Percentiles rank a stretch among this genome's conserved stretches.
phyloP scores from a whole-genome alignment of 2,888 invertebrate species.

The Xestia c-nigrum region DNA sequence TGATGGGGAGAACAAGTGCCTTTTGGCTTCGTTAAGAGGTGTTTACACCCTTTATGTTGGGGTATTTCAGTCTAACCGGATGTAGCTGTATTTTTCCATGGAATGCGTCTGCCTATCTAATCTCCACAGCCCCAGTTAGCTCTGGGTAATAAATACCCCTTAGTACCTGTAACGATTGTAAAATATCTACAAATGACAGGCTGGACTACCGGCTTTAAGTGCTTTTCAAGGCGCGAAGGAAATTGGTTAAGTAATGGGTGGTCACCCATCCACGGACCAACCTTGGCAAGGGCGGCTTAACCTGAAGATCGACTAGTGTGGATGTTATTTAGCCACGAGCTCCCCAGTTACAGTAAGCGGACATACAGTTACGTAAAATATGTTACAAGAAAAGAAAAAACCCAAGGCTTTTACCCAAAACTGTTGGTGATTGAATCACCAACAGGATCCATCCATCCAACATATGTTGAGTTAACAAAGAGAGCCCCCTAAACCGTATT shows the following conservation, averaged over 20 bases:
- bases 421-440: conserved; percentile 6
- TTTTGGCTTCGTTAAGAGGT: too few relatives aligned
- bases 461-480: conserved; percentile 34
- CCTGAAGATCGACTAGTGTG: background rate
- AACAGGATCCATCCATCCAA: conserved; percentile 24
- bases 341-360: background rate
- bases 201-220: background rate
- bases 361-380: background rate
- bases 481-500: conserved; percentile 62
- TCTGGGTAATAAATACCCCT: background rate
- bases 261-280: background rate
- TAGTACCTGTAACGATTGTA: background rate
- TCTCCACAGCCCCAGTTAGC: background rate
- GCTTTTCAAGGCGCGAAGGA: background rate
- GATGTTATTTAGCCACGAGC: background rate
- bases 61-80: background rate
- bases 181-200: background rate
- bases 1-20: too few relatives aligned
- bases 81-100: background rate
- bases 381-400: background rate
- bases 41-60: too few relatives aligned
- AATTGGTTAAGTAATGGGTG: background rate
- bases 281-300: background rate
- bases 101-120: background rate
- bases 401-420: conserved; percentile 10